Evolutionary conservation across 2,113 vertebrate genomes (phyloP).

Genomic region (Rhineura floridana): DNA sequence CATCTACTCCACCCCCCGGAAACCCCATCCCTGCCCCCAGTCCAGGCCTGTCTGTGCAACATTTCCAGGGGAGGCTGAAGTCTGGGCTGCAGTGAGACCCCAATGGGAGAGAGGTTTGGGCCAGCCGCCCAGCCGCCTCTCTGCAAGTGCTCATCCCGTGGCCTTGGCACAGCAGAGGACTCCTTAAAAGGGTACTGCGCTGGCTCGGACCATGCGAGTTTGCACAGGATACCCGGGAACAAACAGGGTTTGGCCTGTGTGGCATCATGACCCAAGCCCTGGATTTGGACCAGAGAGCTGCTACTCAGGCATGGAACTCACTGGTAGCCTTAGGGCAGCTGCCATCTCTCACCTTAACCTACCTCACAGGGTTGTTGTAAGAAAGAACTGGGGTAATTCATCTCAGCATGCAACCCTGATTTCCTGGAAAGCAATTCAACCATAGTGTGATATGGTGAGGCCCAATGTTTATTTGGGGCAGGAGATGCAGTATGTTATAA

Average conservation of each 20-base stretch:
- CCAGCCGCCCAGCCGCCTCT: neutral
- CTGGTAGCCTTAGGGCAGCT: neutral
- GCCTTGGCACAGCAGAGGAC: neutral
- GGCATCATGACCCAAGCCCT: too few relatives aligned
- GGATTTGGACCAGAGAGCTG: too few relatives aligned
- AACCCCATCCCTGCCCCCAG: too few relatives aligned
- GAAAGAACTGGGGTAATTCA: neutral
- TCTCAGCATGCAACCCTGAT: neutral
- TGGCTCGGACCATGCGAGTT: too few relatives aligned
- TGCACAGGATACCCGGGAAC: too few relatives aligned
- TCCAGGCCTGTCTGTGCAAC: too few relatives aligned
- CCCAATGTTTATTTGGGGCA: neutral
- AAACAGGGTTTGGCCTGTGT: too few relatives aligned
- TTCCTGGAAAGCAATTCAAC: neutral
- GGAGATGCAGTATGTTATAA: too few relatives aligned
- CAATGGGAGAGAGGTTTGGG: too few relatives aligned
- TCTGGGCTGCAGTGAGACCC: neutral
- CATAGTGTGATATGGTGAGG: neutral
- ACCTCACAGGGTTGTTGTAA: neutral
- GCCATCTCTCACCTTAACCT: neutral
- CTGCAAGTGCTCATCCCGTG: neutral
- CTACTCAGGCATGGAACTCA: neutral
- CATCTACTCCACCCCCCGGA: too few relatives aligned
- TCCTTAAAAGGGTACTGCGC: too few relatives aligned
- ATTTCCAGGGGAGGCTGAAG: neutral